These are phyloP conservation scores for Ridgeia piscesae DNA, from an alignment of 1,140 invertebrate species.

Conservation along the genomic window DNA sequence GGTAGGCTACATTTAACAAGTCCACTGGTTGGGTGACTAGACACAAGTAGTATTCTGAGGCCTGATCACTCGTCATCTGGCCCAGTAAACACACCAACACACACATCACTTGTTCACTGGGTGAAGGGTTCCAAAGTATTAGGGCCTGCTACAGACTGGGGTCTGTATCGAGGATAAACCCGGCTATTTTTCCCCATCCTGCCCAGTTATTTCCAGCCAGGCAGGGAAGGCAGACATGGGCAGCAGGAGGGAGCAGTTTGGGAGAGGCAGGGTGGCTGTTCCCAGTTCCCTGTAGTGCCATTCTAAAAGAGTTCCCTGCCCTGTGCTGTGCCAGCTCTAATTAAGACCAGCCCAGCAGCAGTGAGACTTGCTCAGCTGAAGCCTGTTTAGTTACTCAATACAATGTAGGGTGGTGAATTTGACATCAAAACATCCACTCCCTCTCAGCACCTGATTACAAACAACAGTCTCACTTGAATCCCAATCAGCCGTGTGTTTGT, in stretches of 20 bases:
- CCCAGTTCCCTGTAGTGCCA: background rate
- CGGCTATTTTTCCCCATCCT: background rate
- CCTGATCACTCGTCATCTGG: background rate
- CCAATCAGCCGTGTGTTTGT: background rate
- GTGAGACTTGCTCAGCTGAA: background rate
- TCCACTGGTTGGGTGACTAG: no score
- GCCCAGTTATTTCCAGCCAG: background rate
- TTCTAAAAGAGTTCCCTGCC: background rate
- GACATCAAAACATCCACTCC: background rate
- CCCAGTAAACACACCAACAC: background rate
- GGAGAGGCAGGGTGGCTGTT: background rate
- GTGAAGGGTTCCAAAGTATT: background rate
- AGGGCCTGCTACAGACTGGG: background rate
- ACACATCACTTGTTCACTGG: background rate
- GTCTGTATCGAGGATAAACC: conserved; percentile 4
- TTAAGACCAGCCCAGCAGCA: background rate
- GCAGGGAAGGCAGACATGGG: background rate
- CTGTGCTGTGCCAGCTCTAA: background rate
- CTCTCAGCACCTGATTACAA: background rate
- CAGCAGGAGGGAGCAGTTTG: background rate
- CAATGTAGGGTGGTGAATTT: background rate
- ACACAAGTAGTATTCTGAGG: no score
- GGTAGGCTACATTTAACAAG: no score
- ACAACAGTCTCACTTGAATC: background rate
- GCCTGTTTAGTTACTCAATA: background rate